These are phyloP conservation scores for Lydus trimaculatus DNA, from an alignment of 2,888 invertebrate genomes.

Conservation along the genomic window DNA sequence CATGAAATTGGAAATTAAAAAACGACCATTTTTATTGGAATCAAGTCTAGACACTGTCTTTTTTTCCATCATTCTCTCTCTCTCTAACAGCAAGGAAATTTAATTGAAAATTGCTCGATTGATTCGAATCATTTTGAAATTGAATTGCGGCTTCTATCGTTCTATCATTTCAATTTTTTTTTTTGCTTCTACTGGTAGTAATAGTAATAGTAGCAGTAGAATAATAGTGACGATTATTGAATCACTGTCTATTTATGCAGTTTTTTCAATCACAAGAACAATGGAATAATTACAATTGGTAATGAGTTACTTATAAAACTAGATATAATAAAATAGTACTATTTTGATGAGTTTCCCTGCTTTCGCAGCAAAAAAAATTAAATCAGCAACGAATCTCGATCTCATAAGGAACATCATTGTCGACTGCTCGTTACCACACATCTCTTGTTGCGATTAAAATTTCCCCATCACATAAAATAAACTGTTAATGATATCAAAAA, in stretches of 20 bases:
- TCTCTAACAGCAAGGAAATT: background rate
- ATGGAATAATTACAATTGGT: background rate
- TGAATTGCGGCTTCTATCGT: background rate
- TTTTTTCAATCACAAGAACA: background rate
- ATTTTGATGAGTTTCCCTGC: no score
- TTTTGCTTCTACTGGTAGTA: background rate
- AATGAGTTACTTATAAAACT: background rate
- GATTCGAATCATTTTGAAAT: conserved; percentile 1
- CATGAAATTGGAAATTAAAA: background rate
- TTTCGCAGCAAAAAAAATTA: background rate
- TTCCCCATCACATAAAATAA: conserved; percentile 53
- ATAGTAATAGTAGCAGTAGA: background rate
- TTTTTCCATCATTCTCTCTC: no score
- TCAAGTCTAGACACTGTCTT: background rate
- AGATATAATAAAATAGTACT: background rate
- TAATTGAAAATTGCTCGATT: background rate
- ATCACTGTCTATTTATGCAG: background rate
- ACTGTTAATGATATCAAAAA: conserved; percentile 53
- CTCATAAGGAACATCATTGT: background rate
- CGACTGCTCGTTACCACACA: no score
- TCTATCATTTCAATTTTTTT: background rate
- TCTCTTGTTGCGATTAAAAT: conserved; percentile 39
- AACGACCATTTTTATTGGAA: background rate
- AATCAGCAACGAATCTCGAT: no score
- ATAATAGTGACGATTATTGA: background rate